Base-by-base conservation (phyloP, 2,888 invertebrate species). In the Eupithecia insigniata region DNA sequence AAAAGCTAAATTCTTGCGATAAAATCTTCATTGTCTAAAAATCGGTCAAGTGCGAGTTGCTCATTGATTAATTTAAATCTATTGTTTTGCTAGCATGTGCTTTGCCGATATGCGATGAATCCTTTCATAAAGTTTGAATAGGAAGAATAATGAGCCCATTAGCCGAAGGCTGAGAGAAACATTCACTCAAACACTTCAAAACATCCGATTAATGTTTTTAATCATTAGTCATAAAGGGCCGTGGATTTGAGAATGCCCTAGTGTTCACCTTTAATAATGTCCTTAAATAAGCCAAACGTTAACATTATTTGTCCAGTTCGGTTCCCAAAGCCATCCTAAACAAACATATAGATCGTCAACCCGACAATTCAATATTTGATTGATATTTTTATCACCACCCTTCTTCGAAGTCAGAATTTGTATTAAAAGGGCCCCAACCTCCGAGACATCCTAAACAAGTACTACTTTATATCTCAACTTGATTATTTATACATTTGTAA, bases 291-390 rank as follows among this genome's bases (percentile, higher is more conserved):
- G 32, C 43, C 26, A 14, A 39, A 28, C 26, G 14, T 14, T 4
- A 12, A 51, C 55, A 32, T 67, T 71, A 51, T 69, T 71, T 72
- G 64, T 65, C 10, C 34, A 55, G 34, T 26, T 68, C 28, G 36
- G n/a, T 58, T 60, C 70, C 68, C 58, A 26, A 70, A 70, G 51
- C 46, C 64, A 67, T 69, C 77, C 73, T 77, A 72, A 73, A 1
- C 70, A 75, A 62, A 75, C 55, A 70, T 71, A 22, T 71, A 22
- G 67, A 70, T 70, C 34, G 43, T 70, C 70, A 70, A 75, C 68
- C 72, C 32, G 32, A 39, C 46, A n/a, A 64, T 58, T 66, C 69
- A 72, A 75, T 72, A 75, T 75, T 74, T 74, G 74, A 75, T 75
- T 75, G 68, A 72, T 70, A 65, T 46, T 68, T 61, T 43, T 46